These are phyloP conservation scores for Macaca fascicularis DNA, from an alignment of 2,113 vertebrate genomes.

Conservation along the genomic window T2T-MFA8v1.1 NC_088394.1:18281001-18281500, in stretches of 20 bases:
- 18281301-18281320: fast-evolving
- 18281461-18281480: neutral
- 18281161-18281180: neutral
- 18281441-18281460: too few species aligned
- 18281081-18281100: too few species aligned
- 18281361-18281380: neutral
- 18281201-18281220: neutral
- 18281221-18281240: fast-evolving
- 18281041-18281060: too few species aligned
- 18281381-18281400: neutral
- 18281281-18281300: neutral
- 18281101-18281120: neutral
- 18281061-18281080: too few species aligned
- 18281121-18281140: neutral
- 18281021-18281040: too few species aligned
- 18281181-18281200: fast-evolving
- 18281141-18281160: neutral
- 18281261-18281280: neutral
- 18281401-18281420: neutral
- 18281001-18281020: too few species aligned
- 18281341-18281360: neutral
- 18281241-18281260: too few species aligned
- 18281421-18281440: neutral
- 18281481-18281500: neutral
- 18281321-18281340: neutral